Percentiles rank a stretch among this genome's conserved stretches.
Conservation (phyloP, 2,888 invertebrate species). For the Aphodius granarius region DNA sequence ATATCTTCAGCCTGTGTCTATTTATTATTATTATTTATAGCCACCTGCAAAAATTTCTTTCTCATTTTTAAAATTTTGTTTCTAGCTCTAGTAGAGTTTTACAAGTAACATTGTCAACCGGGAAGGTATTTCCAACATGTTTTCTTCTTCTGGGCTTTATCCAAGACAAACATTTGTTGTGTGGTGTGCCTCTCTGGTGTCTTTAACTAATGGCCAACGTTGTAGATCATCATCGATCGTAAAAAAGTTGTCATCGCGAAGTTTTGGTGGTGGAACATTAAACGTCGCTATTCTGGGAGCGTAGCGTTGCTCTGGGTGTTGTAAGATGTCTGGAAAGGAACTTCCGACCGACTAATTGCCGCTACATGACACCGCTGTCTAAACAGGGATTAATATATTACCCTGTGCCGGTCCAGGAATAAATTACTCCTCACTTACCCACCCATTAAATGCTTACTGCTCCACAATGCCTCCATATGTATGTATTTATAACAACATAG, state of each 20-base stretch:
- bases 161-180: background rate
- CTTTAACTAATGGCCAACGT: background rate
- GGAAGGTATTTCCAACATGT: background rate
- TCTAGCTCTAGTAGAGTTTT: too few relatives aligned
- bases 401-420: slow-evolving; percentile 24
- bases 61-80: too few relatives aligned
- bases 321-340: slow-evolving; percentile 26
- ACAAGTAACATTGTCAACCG: too few relatives aligned
- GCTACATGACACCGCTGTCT: slow-evolving; percentile 51
- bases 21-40: too few relatives aligned
- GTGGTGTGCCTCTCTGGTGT: background rate
- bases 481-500: background rate
- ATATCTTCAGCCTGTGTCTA: too few relatives aligned
- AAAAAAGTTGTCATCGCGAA: slow-evolving; percentile 6
- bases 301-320: slow-evolving; percentile 14
- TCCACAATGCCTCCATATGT: background rate
- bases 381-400: slow-evolving; percentile 50
- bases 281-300: background rate
- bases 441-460: slow-evolving; percentile 20
- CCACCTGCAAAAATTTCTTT: too few relatives aligned
- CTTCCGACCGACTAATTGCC: slow-evolving; percentile 51
- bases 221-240: slow-evolving; percentile 5
- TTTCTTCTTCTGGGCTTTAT: background rate
- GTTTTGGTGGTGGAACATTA: slow-evolving; percentile 1
- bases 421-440: slow-evolving; percentile 19